Base-by-base conservation (phyloP, 2,888 invertebrate species). In the Zele albiditarsus region DNA sequence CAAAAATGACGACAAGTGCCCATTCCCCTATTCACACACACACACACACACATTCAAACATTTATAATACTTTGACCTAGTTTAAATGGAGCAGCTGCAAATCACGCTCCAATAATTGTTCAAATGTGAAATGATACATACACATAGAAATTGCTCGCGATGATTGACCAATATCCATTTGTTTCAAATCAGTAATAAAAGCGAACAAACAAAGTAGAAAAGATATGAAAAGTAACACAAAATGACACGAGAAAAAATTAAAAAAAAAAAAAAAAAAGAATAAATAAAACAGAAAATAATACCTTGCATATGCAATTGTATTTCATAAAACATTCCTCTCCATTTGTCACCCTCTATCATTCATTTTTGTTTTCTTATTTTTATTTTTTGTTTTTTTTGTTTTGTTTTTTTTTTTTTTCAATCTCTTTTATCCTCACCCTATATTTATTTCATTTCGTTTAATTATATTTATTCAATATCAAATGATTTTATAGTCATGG, bases 101-200 rank as follows among this genome's bases (percentile, higher is more conserved):
- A 78, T 77, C 79, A 81, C 76, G 80, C 77, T 80, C 78, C 73
- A 79, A 78, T 81, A 80, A 80, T 65, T 60, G 25, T 46, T 27
- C 20, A 66, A 67, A 71, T 31, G 70, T 14, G 42, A 66, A 58
- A 68, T 38, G 6, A 31, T 31, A 16, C 63, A 23, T 16, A 20
- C 20, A 66, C 71, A 74, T 31, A 68, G 42, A 68, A 42, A 78
- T 79, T 60, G 62, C 70, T 53, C 62, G 42, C 42, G 57, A 75
- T 71, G 76, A 78, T 78, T 74, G 74, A 78, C 33, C 68, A 72
- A 38, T 73, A 53, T 77, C 70, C 53, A 23, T 67, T 27, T 46
- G 25, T 62, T 14, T 31, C 12, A 38, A 33, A 63, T n/a, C 3
- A n/a, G 1, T 20, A 62, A 28, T 16, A 31, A 31, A 20, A 63